Evolutionary conservation across 1,140 invertebrate species (phyloP).

Genomic region (Eulimnadia texana): DNA sequence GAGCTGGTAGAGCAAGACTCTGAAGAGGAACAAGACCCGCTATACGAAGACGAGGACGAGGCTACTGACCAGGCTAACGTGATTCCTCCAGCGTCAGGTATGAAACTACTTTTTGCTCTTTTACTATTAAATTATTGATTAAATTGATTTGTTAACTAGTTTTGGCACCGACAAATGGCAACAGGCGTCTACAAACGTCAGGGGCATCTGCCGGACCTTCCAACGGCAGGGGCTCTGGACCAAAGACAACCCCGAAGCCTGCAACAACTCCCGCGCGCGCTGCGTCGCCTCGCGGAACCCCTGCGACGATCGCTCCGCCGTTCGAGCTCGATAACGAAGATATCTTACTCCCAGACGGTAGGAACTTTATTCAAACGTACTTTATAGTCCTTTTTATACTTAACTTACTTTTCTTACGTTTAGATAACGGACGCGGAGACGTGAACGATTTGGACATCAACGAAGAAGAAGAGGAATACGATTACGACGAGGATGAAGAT

Average conservation of each 20-base stretch:
- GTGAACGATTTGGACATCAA: background rate
- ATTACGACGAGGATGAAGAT: background rate
- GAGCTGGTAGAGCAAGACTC: background rate
- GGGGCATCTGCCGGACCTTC: too few species aligned
- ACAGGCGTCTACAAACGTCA: background rate
- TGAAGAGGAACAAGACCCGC: background rate
- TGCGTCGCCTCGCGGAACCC: too few species aligned
- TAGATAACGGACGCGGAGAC: background rate
- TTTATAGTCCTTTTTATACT: too few species aligned
- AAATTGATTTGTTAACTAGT: background rate
- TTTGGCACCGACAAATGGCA: background rate
- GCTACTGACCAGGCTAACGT: background rate
- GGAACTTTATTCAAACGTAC: too few species aligned
- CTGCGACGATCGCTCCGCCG: background rate
- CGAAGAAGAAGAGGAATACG: background rate
- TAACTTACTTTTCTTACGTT: background rate
- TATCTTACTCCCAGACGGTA: too few species aligned
- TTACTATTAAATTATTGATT: background rate
- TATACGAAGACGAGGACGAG: background rate
- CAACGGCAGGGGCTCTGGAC: background rate
- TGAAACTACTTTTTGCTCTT: too few species aligned
- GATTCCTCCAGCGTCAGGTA: background rate
- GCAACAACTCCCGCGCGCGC: background rate
- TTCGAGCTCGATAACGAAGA: background rate
- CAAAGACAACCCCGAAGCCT: background rate